Evolutionary conservation across 2,113 vertebrate species (phyloP).

Genomic region (Leucoraja erinaceus): DNA sequence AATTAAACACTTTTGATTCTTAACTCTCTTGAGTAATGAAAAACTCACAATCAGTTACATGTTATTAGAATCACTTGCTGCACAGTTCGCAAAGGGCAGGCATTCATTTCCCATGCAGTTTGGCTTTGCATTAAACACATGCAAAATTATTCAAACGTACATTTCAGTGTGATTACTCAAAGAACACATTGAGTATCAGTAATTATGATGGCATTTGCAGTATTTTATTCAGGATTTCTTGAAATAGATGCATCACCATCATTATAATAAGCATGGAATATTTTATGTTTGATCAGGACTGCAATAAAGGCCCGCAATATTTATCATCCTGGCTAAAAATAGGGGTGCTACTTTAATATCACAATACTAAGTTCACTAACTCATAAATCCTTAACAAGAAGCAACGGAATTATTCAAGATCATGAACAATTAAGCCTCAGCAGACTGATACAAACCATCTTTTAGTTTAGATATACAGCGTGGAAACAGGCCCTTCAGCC

Average conservation of each 20-base stretch:
- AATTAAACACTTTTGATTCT: no score
- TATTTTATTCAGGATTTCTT: background rate
- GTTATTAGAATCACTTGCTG: background rate
- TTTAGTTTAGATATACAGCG: no score
- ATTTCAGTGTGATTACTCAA: background rate
- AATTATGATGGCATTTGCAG: background rate
- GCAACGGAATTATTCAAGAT: background rate
- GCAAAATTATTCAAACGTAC: background rate
- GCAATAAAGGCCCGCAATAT: background rate
- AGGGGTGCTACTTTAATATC: background rate
- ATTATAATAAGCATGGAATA: background rate
- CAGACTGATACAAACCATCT: background rate
- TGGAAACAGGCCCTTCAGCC: no score
- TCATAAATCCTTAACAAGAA: background rate
- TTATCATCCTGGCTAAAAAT: background rate
- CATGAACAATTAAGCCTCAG: no score
- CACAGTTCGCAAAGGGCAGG: no score
- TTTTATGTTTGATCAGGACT: constrained; percentile 1
- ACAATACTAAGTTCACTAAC: background rate
- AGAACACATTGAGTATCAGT: background rate
- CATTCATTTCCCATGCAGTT: background rate
- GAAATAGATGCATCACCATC: background rate
- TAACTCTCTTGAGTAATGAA: background rate
- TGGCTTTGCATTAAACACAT: background rate
- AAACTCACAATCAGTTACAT: background rate